phyloP scores from a whole-genome alignment of 2,888 invertebrate species.

The Epinotia nisella region DNA sequence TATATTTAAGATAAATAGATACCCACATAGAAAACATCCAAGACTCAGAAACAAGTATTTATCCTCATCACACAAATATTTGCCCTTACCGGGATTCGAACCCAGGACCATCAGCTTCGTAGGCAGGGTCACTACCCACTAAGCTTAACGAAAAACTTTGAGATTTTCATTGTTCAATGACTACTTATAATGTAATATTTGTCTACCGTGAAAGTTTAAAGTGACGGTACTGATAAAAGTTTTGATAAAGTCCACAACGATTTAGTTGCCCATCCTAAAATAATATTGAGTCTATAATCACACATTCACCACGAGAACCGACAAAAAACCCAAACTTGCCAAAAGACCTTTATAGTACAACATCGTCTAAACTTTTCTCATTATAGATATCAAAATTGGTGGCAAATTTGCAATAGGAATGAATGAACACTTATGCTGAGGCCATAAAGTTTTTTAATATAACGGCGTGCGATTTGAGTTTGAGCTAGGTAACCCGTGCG shows the following conservation, averaged over 20 bases:
- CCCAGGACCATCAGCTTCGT: no score
- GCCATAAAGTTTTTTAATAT: slow-evolving; percentile 56
- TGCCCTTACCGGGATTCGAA: no score
- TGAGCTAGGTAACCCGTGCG: slow-evolving; percentile 49
- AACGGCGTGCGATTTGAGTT: slow-evolving; percentile 55
- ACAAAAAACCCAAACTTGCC: slow-evolving; percentile 17
- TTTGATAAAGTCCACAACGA: not conserved
- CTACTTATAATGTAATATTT: no score
- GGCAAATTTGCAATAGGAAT: slow-evolving; percentile 45
- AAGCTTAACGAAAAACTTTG: no score
- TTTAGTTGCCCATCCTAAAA: not conserved
- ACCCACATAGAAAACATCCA: no score
- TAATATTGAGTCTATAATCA: not conserved
- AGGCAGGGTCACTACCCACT: no score
- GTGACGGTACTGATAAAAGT: not conserved
- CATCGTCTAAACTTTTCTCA: slow-evolving; percentile 51
- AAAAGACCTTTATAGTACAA: slow-evolving; percentile 34
- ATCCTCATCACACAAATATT: no score
- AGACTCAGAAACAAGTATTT: no score
- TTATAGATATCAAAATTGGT: slow-evolving; percentile 57
- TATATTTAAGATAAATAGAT: no score
- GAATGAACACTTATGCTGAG: slow-evolving; percentile 19
- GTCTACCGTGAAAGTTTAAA: no score
- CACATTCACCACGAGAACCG: not conserved
- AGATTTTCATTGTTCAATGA: no score